Evolutionary conservation across 2,888 invertebrate genomes (phyloP).

Genomic region (Lymantria monacha): DNA sequence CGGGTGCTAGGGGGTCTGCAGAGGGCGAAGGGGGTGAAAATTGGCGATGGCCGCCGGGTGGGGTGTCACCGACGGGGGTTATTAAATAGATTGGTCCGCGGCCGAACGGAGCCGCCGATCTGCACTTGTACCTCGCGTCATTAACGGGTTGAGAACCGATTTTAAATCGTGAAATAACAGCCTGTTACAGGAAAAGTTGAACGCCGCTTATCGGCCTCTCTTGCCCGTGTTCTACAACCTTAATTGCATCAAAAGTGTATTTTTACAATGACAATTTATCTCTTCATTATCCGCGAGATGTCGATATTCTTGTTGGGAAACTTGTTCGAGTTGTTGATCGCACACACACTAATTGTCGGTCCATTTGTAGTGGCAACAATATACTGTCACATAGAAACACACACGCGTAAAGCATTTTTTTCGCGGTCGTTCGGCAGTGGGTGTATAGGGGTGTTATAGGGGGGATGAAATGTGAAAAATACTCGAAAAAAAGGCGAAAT

Average conservation of each 20-base stretch:
- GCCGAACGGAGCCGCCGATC: slow-evolving; percentile 82
- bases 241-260: slow-evolving; percentile 73
- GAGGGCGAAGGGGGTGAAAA: slow-evolving; percentile 68
- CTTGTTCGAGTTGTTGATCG: background rate
- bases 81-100: slow-evolving; percentile 84
- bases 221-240: slow-evolving; percentile 64
- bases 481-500: slow-evolving; percentile 83
- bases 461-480: slow-evolving; percentile 80
- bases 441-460: slow-evolving; percentile 57
- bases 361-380: slow-evolving; percentile 37
- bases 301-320: slow-evolving; percentile 25
- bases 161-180: slow-evolving; percentile 82
- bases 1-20: slow-evolving; percentile 73
- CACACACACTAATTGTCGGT: slow-evolving; percentile 12
- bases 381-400: slow-evolving; percentile 48
- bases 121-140: slow-evolving; percentile 82
- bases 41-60: slow-evolving; percentile 81
- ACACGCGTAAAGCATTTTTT: slow-evolving; percentile 62
- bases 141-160: slow-evolving; percentile 82
- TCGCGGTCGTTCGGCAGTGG: slow-evolving; percentile 69
- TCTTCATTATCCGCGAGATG: slow-evolving; percentile 40
- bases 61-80: slow-evolving; percentile 82
- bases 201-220: slow-evolving; percentile 74
- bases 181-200: slow-evolving; percentile 81
- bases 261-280: slow-evolving; percentile 49